Conservation (phyloP, 2,888 invertebrate species). For the Carterocephalus palaemon region DNA sequence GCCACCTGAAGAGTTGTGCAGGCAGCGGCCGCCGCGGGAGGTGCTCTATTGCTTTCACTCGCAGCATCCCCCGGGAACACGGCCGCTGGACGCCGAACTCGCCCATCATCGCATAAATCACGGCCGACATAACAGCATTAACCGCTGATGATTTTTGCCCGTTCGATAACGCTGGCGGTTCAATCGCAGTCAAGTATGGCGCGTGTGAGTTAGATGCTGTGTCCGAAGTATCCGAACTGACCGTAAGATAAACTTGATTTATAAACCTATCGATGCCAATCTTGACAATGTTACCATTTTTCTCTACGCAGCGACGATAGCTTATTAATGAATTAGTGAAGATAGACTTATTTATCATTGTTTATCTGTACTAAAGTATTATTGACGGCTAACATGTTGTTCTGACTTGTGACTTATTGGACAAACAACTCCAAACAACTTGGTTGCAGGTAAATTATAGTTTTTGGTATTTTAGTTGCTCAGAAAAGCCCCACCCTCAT, state of each 20-base stretch:
- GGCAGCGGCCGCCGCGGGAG: slow-evolving; percentile 55
- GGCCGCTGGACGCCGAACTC: slow-evolving; percentile 39
- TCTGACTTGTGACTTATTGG: too few relatives aligned
- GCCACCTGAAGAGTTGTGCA: slow-evolving; percentile 52
- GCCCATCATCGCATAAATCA: slow-evolving; percentile 60
- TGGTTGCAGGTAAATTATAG: too few relatives aligned
- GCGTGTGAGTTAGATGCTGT: slow-evolving; percentile 10
- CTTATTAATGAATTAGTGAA: too few relatives aligned
- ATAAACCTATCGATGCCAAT: slow-evolving; percentile 6
- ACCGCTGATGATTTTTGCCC: slow-evolving; percentile 53
- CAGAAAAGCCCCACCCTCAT: too few relatives aligned
- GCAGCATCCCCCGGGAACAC: slow-evolving; percentile 46
- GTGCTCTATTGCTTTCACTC: slow-evolving; percentile 54
- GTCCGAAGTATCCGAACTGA: slow-evolving; percentile 9
- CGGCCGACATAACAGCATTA: slow-evolving; percentile 47
- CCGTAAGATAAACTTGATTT: slow-evolving; percentile 17
- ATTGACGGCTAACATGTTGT: too few relatives aligned
- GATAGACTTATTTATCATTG: too few relatives aligned
- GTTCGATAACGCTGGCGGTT: slow-evolving; percentile 37
- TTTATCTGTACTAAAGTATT: too few relatives aligned
- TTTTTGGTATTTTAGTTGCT: too few relatives aligned
- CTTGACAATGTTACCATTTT: slow-evolving; percentile 6
- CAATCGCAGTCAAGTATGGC: slow-evolving; percentile 6
- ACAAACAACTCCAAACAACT: too few relatives aligned
- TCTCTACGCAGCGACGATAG: too few relatives aligned